Percentiles rank a stretch among this genome's conserved stretches.
phyloP scores from a whole-genome alignment of 2,113 vertebrate genomes.

The Gymnorhina tibicen region DNA sequence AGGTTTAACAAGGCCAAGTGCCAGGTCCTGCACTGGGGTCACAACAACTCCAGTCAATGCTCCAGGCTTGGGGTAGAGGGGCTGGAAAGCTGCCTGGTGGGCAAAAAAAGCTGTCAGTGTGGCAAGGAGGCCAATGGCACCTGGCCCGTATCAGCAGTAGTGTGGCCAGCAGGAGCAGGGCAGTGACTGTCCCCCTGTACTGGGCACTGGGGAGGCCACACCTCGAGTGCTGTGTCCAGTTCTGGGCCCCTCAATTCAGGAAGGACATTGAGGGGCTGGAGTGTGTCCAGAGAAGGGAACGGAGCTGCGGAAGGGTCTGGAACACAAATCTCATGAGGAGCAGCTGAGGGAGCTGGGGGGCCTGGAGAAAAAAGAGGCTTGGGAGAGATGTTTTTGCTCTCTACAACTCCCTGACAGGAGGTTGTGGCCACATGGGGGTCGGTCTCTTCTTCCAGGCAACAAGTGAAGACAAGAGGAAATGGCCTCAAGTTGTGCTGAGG shows the following conservation, averaged over 20 bases:
- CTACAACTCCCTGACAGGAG: neutral
- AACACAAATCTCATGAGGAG: neutral
- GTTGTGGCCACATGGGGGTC: rapidly evolving
- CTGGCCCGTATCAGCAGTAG: neutral
- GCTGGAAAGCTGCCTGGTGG: neutral
- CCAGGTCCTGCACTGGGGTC: neutral
- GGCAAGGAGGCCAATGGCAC: neutral
- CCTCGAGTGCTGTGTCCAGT: neutral
- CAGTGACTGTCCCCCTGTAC: neutral
- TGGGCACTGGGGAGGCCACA: neutral
- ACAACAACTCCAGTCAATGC: neutral
- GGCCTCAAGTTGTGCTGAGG: neutral
- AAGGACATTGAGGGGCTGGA: neutral
- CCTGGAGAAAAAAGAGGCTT: neutral
- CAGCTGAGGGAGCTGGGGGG: too few species aligned
- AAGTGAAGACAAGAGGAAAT: neutral
- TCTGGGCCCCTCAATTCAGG: neutral
- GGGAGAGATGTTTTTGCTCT: neutral
- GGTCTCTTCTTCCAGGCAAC: neutral
- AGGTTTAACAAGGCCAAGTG: neutral
- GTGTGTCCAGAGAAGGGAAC: rapidly evolving
- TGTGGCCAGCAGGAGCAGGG: neutral
- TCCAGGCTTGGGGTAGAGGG: neutral
- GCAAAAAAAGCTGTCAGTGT: neutral
- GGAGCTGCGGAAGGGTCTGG: neutral